Conservation (phyloP, 2,113 vertebrate species). For the Prolemur simus region DNA sequence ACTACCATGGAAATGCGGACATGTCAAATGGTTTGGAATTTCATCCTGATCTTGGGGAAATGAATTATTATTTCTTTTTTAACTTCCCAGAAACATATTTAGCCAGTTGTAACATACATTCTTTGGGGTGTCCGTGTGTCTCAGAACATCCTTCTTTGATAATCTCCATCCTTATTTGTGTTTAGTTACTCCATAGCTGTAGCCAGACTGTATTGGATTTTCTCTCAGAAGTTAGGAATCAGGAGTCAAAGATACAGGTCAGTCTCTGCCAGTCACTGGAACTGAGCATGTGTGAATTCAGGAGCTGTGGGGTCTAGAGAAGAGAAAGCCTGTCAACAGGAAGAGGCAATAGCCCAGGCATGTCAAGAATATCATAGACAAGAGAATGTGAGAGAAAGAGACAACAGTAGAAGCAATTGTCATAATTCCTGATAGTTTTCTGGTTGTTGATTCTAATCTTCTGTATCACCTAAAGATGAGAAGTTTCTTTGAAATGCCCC, state of each 20-base stretch:
- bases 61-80: not conserved
- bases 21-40: not conserved
- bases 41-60: not conserved
- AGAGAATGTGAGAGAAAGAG: not conserved
- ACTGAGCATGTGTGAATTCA: not conserved
- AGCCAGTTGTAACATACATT: not conserved
- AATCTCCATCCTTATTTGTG: not conserved
- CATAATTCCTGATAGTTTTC: not conserved
- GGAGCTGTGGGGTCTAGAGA: not conserved
- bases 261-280: not conserved
- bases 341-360: not conserved
- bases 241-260: not conserved
- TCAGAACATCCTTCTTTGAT: not conserved
- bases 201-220: not conserved
- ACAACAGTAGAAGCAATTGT: not conserved
- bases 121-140: not conserved
- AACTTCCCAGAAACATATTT: not conserved
- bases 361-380: not conserved
- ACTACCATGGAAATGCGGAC: not conserved
- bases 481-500: not conserved
- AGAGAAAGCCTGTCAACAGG: not conserved
- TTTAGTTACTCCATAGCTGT: not conserved
- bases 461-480: not conserved
- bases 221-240: not conserved
- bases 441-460: not conserved